Evolutionary conservation across 2,797 vertebrate genomes (phyloP).

Genomic region (Australoheros facetus): DNA sequence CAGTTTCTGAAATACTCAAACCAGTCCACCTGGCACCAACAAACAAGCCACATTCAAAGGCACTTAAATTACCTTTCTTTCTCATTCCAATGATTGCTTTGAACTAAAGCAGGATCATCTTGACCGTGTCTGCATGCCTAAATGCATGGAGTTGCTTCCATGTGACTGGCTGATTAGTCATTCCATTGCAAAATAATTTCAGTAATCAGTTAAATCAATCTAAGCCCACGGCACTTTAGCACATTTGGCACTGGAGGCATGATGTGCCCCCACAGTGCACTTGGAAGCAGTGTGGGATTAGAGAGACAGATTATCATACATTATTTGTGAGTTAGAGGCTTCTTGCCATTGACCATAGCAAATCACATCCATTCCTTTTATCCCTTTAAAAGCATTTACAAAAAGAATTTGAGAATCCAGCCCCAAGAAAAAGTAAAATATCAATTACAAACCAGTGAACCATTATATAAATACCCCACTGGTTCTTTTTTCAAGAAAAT

Average conservation of each 20-base stretch:
- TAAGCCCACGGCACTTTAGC: not conserved
- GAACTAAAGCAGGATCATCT: not conserved
- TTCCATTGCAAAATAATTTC: no score
- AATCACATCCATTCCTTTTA: conserved; percentile 19
- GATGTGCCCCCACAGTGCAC: conserved; percentile 13
- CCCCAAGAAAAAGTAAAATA: no score
- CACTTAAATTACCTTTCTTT: not conserved
- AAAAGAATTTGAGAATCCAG: not conserved
- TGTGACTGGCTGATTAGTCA: not conserved
- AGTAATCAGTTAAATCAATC: not conserved
- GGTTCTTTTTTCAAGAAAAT: not conserved
- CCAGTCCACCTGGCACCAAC: not conserved
- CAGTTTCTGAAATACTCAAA: not conserved
- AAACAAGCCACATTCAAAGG: not conserved
- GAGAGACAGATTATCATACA: conserved; percentile 42
- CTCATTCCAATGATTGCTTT: not conserved
- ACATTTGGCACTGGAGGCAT: conserved; percentile 3
- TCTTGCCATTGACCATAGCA: conserved; percentile 2
- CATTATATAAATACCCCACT: no score
- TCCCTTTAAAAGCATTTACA: conserved; percentile 9
- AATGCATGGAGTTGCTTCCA: not conserved
- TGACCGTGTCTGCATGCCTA: not conserved
- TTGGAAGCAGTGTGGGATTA: conserved; percentile 32
- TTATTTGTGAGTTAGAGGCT: conserved; percentile 17
- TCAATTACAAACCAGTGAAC: no score